phyloP scores from a whole-genome alignment of 2,888 invertebrate species.

The Cosmia trapezina region DNA sequence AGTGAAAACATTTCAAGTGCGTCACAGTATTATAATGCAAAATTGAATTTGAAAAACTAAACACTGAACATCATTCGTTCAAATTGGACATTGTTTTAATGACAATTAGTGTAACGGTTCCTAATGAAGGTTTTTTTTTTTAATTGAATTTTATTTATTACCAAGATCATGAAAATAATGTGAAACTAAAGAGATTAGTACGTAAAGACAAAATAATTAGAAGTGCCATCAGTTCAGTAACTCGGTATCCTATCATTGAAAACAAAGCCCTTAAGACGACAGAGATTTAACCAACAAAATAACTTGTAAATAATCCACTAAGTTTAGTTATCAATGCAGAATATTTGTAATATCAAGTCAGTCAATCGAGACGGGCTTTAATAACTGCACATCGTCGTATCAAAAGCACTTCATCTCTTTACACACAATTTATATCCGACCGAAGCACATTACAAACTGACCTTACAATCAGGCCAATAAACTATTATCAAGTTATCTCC shows the following conservation, averaged over 20 bases:
- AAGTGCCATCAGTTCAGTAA: background rate
- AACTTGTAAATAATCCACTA: background rate
- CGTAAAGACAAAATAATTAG: background rate
- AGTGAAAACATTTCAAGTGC: conserved; percentile 55
- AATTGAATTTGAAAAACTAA: conserved; percentile 41
- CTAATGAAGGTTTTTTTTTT: background rate
- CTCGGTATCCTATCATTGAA: background rate
- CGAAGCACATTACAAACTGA: conserved; percentile 3
- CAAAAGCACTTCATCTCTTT: background rate
- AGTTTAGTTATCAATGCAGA: background rate
- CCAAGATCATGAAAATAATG: background rate
- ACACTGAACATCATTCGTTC: conserved; percentile 4
- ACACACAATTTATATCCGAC: background rate
- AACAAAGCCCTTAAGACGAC: background rate
- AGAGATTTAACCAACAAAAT: background rate
- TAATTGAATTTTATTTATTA: no score
- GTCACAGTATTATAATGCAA: conserved; percentile 40
- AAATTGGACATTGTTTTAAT: conserved; percentile 30
- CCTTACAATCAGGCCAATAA: conserved; percentile 9
- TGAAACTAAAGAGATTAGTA: background rate
- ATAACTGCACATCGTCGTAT: background rate
- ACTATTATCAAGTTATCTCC: conserved; percentile 10
- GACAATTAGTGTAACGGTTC: background rate
- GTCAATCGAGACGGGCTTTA: background rate
- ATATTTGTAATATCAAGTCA: background rate